Conservation (phyloP, 35 echinoderm and acorn worm species). For the Lytechinus variegatus region DNA sequence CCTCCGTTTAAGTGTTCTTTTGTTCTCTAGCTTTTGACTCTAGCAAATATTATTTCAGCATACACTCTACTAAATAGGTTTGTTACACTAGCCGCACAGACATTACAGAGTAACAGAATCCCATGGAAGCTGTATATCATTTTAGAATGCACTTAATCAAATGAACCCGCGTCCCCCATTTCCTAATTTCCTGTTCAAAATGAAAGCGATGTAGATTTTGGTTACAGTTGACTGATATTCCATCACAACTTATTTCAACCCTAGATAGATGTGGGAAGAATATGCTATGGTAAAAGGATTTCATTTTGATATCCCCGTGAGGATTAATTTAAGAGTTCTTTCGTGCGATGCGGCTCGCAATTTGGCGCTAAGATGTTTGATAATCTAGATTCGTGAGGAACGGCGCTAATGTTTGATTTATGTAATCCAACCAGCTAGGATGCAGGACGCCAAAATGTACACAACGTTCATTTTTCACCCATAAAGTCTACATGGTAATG, state of each 20-base stretch:
- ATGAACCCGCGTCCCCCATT: not conserved
- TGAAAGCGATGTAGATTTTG: not conserved
- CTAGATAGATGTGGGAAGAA: not conserved
- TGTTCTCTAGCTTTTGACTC: not conserved
- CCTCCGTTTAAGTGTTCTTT: not conserved
- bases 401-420: not conserved
- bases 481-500: not conserved
- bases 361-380: not conserved
- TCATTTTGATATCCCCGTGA: not conserved
- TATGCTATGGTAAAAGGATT: not conserved
- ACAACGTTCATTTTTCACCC: not conserved
- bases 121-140: not conserved
- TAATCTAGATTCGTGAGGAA: not conserved
- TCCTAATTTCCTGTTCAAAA: not conserved
- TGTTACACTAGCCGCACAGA: not conserved
- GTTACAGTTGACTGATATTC: not conserved
- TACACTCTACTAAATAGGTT: not conserved
- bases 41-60: not conserved
- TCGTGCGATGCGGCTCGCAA: not conserved
- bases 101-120: not conserved
- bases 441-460: not conserved
- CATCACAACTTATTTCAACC: not conserved
- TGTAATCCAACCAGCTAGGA: not conserved
- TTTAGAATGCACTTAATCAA: not conserved
- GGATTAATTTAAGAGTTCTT: not conserved